Base-by-base conservation (phyloP, 2,113 vertebrate genomes). In the Grallaria varia region DNA sequence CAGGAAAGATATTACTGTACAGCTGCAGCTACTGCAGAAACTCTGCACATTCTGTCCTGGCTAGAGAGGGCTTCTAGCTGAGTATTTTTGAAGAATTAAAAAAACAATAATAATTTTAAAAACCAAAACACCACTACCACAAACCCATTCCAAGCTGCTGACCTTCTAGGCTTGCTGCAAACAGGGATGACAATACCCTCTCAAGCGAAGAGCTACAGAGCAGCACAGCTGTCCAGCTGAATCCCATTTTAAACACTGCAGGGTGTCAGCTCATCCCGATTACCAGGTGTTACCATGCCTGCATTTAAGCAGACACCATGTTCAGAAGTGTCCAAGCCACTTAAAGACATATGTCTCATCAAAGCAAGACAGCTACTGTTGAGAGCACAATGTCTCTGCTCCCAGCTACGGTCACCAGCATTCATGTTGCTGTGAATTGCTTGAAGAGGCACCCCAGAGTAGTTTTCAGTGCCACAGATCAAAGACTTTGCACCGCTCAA, bases 181-280 rank as follows among this genome's bases (percentile, higher is more conserved):
- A 84, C 10, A 25, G 25, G 73, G 62, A 78, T 44, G 23, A 86
- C n/a, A 27, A 56, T 47, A 40, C 9, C 19, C 62, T 72, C 40
- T 49, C 0, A 6, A 59, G 23, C 11, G 23, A 59, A 24, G 0
- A 67, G 31, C 52, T 37, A 63, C 0, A 0, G 39, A 89, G n/a
- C n/a, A 72, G 40, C 3, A 10, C 30, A 79, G 52, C 35, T 52
- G n/a, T 45, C 14, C 8, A 75, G n/a, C 17, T 66, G 49, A 73
- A 76, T 60, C 37, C 24, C 27, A 16, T 49, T 89, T 68, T 22
- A 64, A 84, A 66, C 30, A 24, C 44, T 19, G 23, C 71, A 89
- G 40, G 7, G 12, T 35, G 76, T 49, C 72, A 85, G 45, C 9
- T 76, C 9, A 69, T 53, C n/a, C 52, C 18, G 16, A 49, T 10